Conservation (phyloP, 2,888 invertebrate genomes). For the Ornithoptera priamus region DNA sequence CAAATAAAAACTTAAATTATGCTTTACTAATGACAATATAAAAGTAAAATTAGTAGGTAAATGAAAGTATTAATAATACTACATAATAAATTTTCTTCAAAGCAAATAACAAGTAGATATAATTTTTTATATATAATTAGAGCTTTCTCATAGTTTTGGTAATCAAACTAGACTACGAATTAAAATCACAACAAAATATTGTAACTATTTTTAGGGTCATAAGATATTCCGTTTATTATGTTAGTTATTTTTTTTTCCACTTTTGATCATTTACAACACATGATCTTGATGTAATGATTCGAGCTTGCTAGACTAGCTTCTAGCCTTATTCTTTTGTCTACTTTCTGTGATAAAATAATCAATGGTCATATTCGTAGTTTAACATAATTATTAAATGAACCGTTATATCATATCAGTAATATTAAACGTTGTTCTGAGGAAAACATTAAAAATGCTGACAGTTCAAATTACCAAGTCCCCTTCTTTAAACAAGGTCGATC, state of each 20-base stretch:
- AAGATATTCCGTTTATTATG: not conserved
- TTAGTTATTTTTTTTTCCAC: not conserved
- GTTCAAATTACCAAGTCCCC: not conserved
- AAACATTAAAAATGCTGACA: slow-evolving; percentile 4
- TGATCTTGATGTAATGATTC: too few relatives aligned
- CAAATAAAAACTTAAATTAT: slow-evolving; percentile 13
- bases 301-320: too few relatives aligned
- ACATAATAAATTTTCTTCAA: not conserved
- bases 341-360: too few relatives aligned
- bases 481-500: slow-evolving; percentile 5
- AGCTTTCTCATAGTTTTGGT: not conserved
- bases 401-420: not conserved
- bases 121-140: not conserved
- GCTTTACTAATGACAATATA: not conserved
- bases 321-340: too few relatives aligned
- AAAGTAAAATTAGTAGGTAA: not conserved
- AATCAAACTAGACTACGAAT: too few relatives aligned
- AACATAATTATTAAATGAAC: too few relatives aligned
- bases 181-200: not conserved
- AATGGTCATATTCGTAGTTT: too few relatives aligned
- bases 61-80: not conserved
- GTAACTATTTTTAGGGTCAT: not conserved
- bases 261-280: too few relatives aligned
- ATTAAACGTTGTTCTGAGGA: not conserved
- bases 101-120: not conserved